Conservation (phyloP, 2,113 vertebrate species). For the Corythaeola cristata region DNA sequence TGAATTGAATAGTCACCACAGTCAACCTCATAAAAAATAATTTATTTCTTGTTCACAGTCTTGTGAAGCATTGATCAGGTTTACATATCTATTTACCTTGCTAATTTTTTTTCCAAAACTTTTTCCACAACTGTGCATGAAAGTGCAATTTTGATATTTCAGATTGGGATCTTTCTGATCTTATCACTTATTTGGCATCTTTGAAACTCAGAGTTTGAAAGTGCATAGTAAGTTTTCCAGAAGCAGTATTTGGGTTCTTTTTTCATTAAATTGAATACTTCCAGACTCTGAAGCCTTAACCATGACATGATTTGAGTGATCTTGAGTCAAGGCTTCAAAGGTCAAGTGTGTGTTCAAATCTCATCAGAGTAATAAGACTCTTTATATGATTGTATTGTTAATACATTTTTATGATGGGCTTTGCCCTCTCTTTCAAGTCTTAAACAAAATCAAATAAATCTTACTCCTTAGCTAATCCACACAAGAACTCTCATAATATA, state of each 20-base stretch:
- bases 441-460: not conserved
- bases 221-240: no score
- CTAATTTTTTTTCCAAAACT: rapidly evolving
- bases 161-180: not conserved
- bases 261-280: not conserved
- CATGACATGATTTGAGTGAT: rapidly evolving
- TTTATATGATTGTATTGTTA: not conserved
- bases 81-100: not conserved
- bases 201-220: not conserved
- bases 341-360: not conserved
- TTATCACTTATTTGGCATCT: not conserved
- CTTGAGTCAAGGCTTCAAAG: not conserved
- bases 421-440: not conserved
- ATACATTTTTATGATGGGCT: not conserved
- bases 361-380: not conserved
- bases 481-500: not conserved
- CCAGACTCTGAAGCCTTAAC: not conserved
- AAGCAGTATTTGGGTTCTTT: not conserved
- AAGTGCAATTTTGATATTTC: rapidly evolving
- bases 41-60: rapidly evolving
- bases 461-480: not conserved
- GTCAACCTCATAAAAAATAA: not conserved
- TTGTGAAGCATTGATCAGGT: not conserved
- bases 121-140: rapidly evolving
- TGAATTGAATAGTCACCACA: no score